phyloP scores from a whole-genome alignment of 1,140 invertebrate genomes.

The Chrysoperla carnea region DNA sequence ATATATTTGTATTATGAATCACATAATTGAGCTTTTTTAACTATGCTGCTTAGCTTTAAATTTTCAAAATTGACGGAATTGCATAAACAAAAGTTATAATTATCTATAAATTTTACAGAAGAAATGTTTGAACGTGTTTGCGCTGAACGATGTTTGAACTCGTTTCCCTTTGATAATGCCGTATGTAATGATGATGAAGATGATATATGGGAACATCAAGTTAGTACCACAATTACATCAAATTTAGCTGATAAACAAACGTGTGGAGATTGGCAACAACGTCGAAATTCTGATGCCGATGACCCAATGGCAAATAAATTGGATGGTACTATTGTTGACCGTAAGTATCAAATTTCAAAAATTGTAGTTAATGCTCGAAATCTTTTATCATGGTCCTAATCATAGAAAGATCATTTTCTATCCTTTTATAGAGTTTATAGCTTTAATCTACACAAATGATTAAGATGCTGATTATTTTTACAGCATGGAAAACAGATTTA shows the following conservation, averaged over 20 bases:
- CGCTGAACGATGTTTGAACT: conserved; percentile 31
- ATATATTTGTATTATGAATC: too few species aligned
- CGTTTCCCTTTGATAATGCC: conserved; percentile 25
- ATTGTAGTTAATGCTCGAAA: too few species aligned
- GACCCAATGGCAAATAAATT: conserved; percentile 7
- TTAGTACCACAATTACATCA: conserved; percentile 21
- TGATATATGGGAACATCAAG: conserved; percentile 28
- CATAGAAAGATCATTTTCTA: too few species aligned
- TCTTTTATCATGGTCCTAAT: too few species aligned
- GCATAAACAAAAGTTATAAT: too few species aligned
- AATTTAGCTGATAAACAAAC: conserved; percentile 25
- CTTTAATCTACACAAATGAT: too few species aligned
- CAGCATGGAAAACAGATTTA: neutral
- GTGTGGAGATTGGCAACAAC: conserved; percentile 14
- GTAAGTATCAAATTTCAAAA: neutral
- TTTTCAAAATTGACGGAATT: too few species aligned
- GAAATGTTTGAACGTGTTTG: conserved; percentile 8
- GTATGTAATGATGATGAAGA: conserved; percentile 33
- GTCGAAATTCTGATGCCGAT: conserved; percentile 17
- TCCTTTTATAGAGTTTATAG: too few species aligned
- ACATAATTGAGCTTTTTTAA: too few species aligned
- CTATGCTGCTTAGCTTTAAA: too few species aligned
- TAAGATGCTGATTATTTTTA: neutral
- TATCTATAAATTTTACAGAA: too few species aligned
- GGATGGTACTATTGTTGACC: neutral